These are phyloP conservation scores for Tamandua tetradactyla DNA, from an alignment of 2,797 vertebrate genomes.

Conservation along the genomic window DNA sequence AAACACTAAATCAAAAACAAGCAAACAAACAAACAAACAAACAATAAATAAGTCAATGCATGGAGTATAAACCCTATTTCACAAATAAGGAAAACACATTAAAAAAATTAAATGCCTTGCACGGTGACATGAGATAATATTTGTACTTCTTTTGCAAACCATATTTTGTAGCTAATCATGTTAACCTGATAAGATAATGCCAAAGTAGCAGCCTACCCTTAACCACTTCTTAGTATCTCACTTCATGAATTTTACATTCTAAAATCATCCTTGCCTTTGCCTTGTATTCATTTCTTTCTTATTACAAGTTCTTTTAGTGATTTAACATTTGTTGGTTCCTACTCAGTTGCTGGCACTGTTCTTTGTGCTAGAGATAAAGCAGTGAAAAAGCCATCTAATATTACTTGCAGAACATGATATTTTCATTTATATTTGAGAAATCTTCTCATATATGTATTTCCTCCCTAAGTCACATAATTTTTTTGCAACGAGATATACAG, in stretches of 20 bases:
- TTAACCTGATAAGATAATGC: neutral
- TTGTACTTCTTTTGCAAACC: neutral
- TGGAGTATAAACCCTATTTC: too few relatives aligned
- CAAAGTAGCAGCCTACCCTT: neutral
- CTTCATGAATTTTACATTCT: neutral
- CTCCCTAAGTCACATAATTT: neutral
- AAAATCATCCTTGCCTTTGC: neutral
- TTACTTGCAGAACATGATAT: neutral
- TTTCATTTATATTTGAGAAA: neutral
- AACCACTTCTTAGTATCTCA: neutral
- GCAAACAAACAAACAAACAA: too few relatives aligned
- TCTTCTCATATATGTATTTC: neutral
- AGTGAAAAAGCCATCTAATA: fast-evolving
- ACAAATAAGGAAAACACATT: neutral
- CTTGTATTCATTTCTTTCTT: neutral
- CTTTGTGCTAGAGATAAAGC: neutral
- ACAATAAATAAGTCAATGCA: too few relatives aligned
- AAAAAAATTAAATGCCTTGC: neutral
- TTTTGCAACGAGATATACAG: neutral
- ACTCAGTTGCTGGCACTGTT: neutral
- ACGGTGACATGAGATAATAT: neutral
- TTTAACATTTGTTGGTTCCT: neutral
- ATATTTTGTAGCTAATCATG: neutral
- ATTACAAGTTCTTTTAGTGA: neutral
- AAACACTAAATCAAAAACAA: too few relatives aligned